phyloP scores from a whole-genome alignment of 2,797 vertebrate species.

The Hafferia zeledoni region DNA sequence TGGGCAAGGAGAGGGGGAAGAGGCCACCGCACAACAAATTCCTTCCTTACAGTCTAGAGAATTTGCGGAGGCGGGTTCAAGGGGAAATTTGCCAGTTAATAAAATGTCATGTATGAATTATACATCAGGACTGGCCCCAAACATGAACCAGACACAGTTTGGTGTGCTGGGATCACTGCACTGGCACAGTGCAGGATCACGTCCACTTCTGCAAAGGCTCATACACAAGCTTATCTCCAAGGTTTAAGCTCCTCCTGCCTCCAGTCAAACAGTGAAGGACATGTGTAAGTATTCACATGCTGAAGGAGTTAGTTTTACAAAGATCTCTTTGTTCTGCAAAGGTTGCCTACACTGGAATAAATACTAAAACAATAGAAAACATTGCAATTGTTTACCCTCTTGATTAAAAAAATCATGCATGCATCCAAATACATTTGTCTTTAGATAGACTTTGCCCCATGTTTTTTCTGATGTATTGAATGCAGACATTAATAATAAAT shows the following conservation, averaged over 20 bases:
- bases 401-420: neutral
- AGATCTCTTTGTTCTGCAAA: slow-evolving; percentile 44
- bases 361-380: slow-evolving; percentile 29
- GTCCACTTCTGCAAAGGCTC: neutral
- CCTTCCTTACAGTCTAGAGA: slow-evolving; percentile 53
- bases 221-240: slow-evolving; percentile 24
- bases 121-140: slow-evolving; percentile 28
- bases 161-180: slow-evolving; percentile 36
- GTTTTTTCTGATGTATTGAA: neutral
- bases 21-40: slow-evolving; percentile 60
- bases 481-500: neutral
- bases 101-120: slow-evolving; percentile 55
- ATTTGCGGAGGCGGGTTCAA: neutral
- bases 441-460: neutral
- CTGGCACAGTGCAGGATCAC: neutral
- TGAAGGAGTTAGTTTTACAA: slow-evolving; percentile 50
- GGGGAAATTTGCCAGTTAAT: slow-evolving; percentile 67
- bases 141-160: slow-evolving; percentile 43
- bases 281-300: slow-evolving; percentile 12
- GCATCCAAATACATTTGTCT: neutral
- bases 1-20: slow-evolving; percentile 44
- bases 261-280: slow-evolving; percentile 11
- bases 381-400: slow-evolving; percentile 15
- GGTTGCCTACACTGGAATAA: slow-evolving; percentile 14
- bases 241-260: slow-evolving; percentile 20